A percentile compares a stretch with the other conserved stretches of the same genome.
These are phyloP conservation scores for Halocynthia aurantium DNA, from an alignment of 23 tunicate species.

Conservation along the genomic window DNA sequence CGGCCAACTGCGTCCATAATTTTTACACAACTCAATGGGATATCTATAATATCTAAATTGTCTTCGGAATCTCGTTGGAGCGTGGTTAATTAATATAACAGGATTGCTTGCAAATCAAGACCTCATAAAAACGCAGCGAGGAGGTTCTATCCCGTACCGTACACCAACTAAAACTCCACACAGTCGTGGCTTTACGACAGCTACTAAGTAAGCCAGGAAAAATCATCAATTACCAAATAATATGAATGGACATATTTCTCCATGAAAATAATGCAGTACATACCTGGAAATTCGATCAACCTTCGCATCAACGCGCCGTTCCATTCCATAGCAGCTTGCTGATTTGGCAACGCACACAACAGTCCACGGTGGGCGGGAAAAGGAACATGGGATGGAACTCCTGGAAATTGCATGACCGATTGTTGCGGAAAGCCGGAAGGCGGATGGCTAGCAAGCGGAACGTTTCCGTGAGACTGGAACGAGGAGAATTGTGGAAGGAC, in stretches of 20 bases:
- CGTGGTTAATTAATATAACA: too few species aligned
- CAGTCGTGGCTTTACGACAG: too few species aligned
- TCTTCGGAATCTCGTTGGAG: too few species aligned
- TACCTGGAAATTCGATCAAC: slow-evolving; percentile 15
- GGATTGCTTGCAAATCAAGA: too few species aligned
- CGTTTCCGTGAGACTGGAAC: not conserved
- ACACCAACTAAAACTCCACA: too few species aligned
- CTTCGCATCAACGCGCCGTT: slow-evolving; percentile 15
- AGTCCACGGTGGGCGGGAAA: not conserved
- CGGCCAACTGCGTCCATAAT: too few species aligned
- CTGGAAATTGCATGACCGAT: not conserved
- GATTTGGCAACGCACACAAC: not conserved
- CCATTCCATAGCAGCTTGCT: slow-evolving; percentile 19
- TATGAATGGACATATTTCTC: not conserved
- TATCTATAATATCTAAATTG: too few species aligned
- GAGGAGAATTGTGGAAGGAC: not conserved
- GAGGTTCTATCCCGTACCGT: too few species aligned
- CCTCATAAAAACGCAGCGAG: too few species aligned
- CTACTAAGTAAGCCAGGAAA: too few species aligned
- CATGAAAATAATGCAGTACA: not conserved
- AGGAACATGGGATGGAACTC: not conserved
- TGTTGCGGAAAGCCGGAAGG: not conserved
- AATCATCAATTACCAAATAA: too few species aligned
- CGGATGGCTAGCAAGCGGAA: not conserved
- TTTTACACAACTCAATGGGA: too few species aligned